phyloP scores from a whole-genome alignment of 2,888 invertebrate species.

The Dexiosoma caninum region DNA sequence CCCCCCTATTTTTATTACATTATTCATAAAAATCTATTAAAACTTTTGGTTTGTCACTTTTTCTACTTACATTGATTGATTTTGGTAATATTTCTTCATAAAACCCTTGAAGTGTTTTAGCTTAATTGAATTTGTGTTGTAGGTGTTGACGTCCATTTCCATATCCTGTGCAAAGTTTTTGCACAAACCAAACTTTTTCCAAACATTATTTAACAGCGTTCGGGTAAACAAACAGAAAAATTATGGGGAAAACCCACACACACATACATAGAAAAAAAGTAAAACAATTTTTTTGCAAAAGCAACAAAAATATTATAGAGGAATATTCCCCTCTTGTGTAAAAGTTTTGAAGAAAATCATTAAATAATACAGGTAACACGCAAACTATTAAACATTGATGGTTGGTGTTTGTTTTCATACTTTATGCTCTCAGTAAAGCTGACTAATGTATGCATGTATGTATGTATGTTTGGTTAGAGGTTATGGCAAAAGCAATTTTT shows the following conservation, averaged over 20 bases:
- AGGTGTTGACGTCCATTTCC: conserved; percentile 48
- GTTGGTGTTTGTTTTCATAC: neutral
- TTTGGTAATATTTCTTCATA: conserved; percentile 7
- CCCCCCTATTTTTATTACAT: neutral
- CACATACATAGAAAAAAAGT: no score
- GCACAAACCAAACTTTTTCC: neutral
- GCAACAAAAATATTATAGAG: neutral
- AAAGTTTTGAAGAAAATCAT: conserved; percentile 44
- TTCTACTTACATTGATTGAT: conserved; percentile 23
- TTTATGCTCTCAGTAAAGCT: neutral
- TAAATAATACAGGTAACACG: conserved; percentile 40
- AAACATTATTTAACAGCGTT: neutral
- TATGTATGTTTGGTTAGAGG: neutral
- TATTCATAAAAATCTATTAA: neutral
- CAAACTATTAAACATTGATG: conserved; percentile 24
- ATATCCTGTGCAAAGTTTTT: conserved; percentile 17
- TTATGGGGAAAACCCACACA: neutral
- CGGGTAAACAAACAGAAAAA: conserved; percentile 14
- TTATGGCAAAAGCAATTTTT: conserved; percentile 40
- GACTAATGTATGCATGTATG: neutral
- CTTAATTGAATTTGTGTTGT: conserved; percentile 47
- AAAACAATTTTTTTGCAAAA: conserved; percentile 5
- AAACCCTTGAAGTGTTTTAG: conserved; percentile 28
- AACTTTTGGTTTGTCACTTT: neutral
- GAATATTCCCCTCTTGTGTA: conserved; percentile 1